phyloP scores from a whole-genome alignment of 2,113 vertebrate genomes.

The Phaetusa simplex region DNA sequence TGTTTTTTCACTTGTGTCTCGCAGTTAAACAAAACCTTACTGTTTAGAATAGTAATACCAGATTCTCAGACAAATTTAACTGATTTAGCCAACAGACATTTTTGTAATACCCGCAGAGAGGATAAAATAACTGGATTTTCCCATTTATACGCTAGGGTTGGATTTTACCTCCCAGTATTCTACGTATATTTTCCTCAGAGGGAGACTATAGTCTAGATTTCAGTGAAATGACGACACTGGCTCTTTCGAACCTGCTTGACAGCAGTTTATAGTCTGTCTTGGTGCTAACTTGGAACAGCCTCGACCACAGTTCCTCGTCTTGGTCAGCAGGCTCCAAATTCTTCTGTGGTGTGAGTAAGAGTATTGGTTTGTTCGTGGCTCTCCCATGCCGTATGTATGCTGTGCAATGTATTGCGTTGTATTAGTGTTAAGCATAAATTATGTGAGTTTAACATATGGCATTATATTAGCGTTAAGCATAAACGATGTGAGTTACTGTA shows the following conservation, averaged over 20 bases:
- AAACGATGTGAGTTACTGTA: neutral
- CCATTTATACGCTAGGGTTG: neutral
- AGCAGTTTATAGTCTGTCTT: neutral
- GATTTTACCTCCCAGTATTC: neutral
- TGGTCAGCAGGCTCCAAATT: neutral
- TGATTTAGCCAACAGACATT: neutral
- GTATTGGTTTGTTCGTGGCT: neutral
- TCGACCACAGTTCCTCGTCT: neutral
- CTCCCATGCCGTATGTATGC: neutral
- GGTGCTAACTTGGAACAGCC: neutral
- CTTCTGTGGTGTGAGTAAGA: neutral
- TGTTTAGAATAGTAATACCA: neutral
- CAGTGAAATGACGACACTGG: neutral
- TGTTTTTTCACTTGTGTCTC: neutral
- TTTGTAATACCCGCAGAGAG: neutral
- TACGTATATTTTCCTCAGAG: neutral
- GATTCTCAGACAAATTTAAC: neutral
- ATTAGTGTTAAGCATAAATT: neutral
- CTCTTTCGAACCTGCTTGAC: neutral
- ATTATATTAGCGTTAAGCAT: neutral
- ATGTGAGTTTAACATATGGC: neutral
- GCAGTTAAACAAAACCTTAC: neutral
- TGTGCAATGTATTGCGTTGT: neutral
- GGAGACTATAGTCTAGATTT: neutral
- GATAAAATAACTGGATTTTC: neutral